These are phyloP conservation scores for Agapetus fuscipes DNA, from an alignment of 2,888 invertebrate species.

Conservation along the genomic window DNA sequence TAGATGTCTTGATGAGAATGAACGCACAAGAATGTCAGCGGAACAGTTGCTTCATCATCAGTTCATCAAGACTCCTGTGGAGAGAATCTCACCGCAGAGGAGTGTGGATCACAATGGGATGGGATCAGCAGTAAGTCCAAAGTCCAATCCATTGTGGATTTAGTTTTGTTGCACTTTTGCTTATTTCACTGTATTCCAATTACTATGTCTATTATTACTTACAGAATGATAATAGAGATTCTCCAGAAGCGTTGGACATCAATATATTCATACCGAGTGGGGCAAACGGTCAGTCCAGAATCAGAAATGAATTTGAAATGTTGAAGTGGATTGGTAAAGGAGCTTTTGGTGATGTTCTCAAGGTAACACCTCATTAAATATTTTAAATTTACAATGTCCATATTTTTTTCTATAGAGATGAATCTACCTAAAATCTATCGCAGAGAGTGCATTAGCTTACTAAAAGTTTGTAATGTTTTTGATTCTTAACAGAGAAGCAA, in stretches of 20 bases:
- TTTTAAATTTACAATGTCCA: too few relatives aligned
- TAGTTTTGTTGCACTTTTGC: too few relatives aligned
- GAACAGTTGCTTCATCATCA: conserved; percentile 67
- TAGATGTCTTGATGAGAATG: conserved; percentile 61
- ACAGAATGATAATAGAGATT: conserved; percentile 16
- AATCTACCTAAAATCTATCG: too few relatives aligned
- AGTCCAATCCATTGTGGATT: too few relatives aligned
- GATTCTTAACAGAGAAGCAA: too few relatives aligned
- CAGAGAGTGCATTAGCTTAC: too few relatives aligned
- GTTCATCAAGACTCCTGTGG: conserved; percentile 52
- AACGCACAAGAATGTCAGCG: conserved; percentile 64
- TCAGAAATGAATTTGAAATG: conserved; percentile 72
- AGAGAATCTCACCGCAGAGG: conserved; percentile 35
- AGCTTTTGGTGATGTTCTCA: conserved; percentile 92
- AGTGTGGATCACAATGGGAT: conserved; percentile 29
- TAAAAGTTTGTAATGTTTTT: too few relatives aligned
- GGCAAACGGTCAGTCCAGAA: conserved; percentile 54
- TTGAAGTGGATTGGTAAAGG: conserved; percentile 83
- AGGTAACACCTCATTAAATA: conserved; percentile 53
- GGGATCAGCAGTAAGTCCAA: conserved; percentile 30
- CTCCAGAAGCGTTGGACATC: conserved; percentile 18
- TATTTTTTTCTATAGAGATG: too few relatives aligned
- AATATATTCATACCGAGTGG: conserved; percentile 19
- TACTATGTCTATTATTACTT: too few relatives aligned
- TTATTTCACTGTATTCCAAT: too few relatives aligned